Evolutionary conservation across 2,888 invertebrate genomes (phyloP), one percentile per base, ranked within the genome.

Genomic region (Lithophane semibrunnea): DNA sequence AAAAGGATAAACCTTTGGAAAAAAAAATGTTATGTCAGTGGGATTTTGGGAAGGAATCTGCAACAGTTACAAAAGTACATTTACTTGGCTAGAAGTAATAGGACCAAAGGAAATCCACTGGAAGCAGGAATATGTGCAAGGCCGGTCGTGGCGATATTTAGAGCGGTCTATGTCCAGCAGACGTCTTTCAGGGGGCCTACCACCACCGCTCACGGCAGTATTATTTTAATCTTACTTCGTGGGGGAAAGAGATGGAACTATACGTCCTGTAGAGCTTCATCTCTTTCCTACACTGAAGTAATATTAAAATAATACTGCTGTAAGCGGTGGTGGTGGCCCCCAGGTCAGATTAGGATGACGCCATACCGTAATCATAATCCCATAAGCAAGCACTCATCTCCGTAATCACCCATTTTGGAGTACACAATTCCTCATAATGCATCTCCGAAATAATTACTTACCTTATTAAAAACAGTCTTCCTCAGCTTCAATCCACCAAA

Each of bases 371-470:
- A 49, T 29, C 3, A 63, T n/a, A 49, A 60, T 2, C 10, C n/a
- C 16, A 56, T 56, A 16, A 29, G 29, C 5, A 67, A 66, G 5
- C 44, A 16, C 12, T 44, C 16, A 65, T 21, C 13, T 52, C 29
- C 42, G 29, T 60, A 58, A 44, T 70, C 75, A 72, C 4, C 47
- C 29, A 54, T 68, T 68, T 77, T 42, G 47, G 16, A 69, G 7
- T 65, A 29, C 64, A 75, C n/a, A 75, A 61, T 49, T 12, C 60
- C 16, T 56, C 37, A 13, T 42, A 77, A 78, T 67, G 54, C 66
- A 60, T 60, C 71, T 73, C 66, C 47, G 44, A 79, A 85, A 85
- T 87, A 87, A 88, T 87, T 82, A 88, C 86, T 87, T 88, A 76
- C 60, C 69, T 49, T 79, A 67, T 7, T 56, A 61, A 71, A 88